These are phyloP conservation scores for Eupithecia exiguata DNA, from an alignment of 2,888 invertebrate species.

Conservation along the genomic window DNA sequence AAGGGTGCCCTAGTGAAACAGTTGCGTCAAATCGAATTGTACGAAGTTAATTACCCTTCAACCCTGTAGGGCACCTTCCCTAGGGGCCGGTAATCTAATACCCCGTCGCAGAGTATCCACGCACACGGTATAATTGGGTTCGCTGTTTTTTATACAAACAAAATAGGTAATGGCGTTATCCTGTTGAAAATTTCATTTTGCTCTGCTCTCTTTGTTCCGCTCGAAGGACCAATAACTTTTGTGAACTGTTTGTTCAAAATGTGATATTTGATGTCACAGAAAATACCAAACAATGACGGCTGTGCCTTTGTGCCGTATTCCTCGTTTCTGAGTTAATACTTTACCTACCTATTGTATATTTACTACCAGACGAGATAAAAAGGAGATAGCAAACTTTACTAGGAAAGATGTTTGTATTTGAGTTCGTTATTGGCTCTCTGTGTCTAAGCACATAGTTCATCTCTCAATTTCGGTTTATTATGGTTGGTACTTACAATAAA, in stretches of 20 bases:
- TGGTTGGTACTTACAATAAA: conserved; percentile 22
- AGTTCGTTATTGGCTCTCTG: not conserved
- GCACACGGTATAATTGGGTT: conserved; percentile 11
- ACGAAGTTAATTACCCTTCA: conserved; percentile 72
- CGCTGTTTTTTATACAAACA: conserved; percentile 11
- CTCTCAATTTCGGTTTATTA: conserved; percentile 33
- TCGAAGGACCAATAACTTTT: conserved; percentile 1
- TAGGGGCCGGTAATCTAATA: conserved; percentile 30
- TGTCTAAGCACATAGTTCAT: conserved; percentile 6
- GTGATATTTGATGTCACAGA: conserved; percentile 3
- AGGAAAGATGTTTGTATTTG: not conserved
- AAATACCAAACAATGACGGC: not conserved
- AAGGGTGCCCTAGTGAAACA: conserved; percentile 64
- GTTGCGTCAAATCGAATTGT: conserved; percentile 72
- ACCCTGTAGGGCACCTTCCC: conserved; percentile 60
- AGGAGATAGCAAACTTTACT: not conserved
- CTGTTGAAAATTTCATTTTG: conserved; percentile 12
- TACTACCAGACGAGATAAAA: not conserved
- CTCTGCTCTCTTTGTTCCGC: conserved; percentile 5
- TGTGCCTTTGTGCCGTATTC: not conserved
- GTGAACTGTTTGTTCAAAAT: not conserved
- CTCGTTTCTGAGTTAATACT: not conserved
- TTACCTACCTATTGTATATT: not conserved
- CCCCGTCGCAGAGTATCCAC: not conserved
- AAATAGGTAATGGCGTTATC: conserved; percentile 11